Evolutionary conservation across 2,888 invertebrate species (phyloP), one percentile per base, ranked within the genome.

Genomic region (Formica aserva): DNA sequence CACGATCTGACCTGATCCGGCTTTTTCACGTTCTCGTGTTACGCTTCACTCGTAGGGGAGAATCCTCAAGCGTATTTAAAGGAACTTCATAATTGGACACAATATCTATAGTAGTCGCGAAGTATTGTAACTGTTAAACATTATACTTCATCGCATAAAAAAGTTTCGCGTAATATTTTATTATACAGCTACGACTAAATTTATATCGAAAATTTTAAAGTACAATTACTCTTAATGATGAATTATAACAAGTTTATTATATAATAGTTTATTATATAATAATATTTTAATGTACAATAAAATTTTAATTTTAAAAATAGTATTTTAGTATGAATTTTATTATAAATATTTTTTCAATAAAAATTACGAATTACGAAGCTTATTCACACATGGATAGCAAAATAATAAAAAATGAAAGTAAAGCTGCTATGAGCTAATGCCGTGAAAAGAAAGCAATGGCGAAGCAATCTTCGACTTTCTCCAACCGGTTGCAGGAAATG

Each of bases 391-490:
- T 57, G 15, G 9, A 26, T 29, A 55, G 69, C 32, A 45, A 45
- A 71, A 35, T 45, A 71, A 78, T 60, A 18, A 18, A n/a, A 57
- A 69, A 15, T n/a, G 22, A 78, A 60, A 45, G 18, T 45, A 72
- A 29, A 55, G 41, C 38, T 22, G 55, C 29, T 22, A 8, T 48
- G 3, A 45, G 2, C 5, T 78, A 4, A 6, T 11, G 8, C 45
- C 22, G 13, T 32, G 18, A 60, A 35, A 78, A 71, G 45, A 78
- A 72, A 78, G 18, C n/a, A 60, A 45, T 22, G 11, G 15, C 32
- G 18, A 60, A 78, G 22, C 74, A 32, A 72, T 69, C 55, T 77
- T 66, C 57, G 55, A 69, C 75, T 67, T 82, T 87, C 76, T 66
- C n/a, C 35, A 45, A 35, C 69, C 22, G 38, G 57, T 52, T 41